phyloP scores from a whole-genome alignment of 2,888 invertebrate species.

The Cataglyphis cursor region DNA sequence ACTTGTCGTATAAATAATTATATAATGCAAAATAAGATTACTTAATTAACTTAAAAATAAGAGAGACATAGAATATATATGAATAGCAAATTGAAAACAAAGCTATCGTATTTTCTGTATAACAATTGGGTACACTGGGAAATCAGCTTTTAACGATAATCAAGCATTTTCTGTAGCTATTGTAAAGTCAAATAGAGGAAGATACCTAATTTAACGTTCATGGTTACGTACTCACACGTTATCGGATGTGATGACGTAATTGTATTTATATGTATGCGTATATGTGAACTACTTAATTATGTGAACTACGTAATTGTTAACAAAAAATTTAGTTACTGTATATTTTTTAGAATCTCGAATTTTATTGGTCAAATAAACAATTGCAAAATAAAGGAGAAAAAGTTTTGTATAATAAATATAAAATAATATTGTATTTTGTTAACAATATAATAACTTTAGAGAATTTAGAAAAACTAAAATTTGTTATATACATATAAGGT shows the following conservation, averaged over 20 bases:
- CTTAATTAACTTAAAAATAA: conserved; percentile 23
- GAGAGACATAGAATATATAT: not conserved
- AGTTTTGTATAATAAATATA: not conserved
- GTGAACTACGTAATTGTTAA: conserved; percentile 44
- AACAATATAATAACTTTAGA: not conserved
- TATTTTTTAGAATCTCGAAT: not conserved
- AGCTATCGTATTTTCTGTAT: not conserved
- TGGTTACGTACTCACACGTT: conserved; percentile 22
- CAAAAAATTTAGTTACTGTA: not conserved
- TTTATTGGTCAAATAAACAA: not conserved
- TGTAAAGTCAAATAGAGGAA: conserved; percentile 38
- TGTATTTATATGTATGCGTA: conserved; percentile 13
- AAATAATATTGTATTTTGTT: conserved; percentile 15
- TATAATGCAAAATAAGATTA: not conserved
- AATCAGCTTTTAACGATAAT: conserved; percentile 27
- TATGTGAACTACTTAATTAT: not conserved
- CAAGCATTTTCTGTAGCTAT: conserved; percentile 34
- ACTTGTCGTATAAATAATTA: not conserved
- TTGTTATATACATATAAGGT: too few relatives aligned
- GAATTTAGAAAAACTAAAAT: too few relatives aligned
- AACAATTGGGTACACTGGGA: not conserved
- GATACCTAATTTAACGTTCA: conserved; percentile 22
- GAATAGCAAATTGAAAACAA: not conserved
- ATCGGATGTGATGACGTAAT: conserved; percentile 19
- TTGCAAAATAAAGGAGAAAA: not conserved